Percentiles rank a stretch among this genome's conserved stretches.
Evolutionary conservation across 1,140 invertebrate species (phyloP).

Genomic region (Asbolus verrucosus): DNA sequence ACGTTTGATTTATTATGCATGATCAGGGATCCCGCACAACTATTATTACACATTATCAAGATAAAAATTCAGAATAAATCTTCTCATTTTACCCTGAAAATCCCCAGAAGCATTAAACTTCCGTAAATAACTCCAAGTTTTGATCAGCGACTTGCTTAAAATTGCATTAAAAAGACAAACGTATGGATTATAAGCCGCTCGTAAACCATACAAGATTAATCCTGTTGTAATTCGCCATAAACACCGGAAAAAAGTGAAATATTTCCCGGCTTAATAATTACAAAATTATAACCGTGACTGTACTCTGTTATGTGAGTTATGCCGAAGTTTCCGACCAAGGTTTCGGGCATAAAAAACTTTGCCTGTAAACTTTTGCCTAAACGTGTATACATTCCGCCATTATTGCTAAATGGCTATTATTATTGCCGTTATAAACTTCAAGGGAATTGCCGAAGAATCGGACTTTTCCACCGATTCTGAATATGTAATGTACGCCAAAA

Average conservation of each 20-base stretch:
- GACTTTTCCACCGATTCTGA: not conserved
- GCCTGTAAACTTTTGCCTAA: slow-evolving; percentile 20
- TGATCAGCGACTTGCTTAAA: slow-evolving; percentile 19
- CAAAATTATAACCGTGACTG: slow-evolving; percentile 5
- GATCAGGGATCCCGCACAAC: not conserved
- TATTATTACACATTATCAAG: slow-evolving; percentile 4
- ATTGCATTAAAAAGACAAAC: slow-evolving; percentile 24
- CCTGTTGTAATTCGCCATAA: not conserved
- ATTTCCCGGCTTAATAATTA: slow-evolving; percentile 9
- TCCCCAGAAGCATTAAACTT: slow-evolving; percentile 17
- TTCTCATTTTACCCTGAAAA: not conserved
- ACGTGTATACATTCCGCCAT: slow-evolving; percentile 17
- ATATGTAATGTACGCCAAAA: slow-evolving; percentile 14
- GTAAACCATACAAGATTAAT: slow-evolving; percentile 7
- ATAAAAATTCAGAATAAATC: slow-evolving; percentile 31
- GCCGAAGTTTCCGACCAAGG: slow-evolving; percentile 7
- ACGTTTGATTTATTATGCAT: slow-evolving; percentile 15
- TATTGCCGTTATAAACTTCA: slow-evolving; percentile 6
- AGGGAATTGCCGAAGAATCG: not conserved
- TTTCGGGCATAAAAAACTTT: slow-evolving; percentile 21
- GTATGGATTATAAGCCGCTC: not conserved
- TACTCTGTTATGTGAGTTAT: slow-evolving; percentile 26
- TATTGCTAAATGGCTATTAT: slow-evolving; percentile 35
- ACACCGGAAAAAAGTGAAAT: not conserved
- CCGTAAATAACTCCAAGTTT: slow-evolving; percentile 14